phyloP scores from a whole-genome alignment of 1,140 invertebrate species.

The Heliconius eleuchia region DNA sequence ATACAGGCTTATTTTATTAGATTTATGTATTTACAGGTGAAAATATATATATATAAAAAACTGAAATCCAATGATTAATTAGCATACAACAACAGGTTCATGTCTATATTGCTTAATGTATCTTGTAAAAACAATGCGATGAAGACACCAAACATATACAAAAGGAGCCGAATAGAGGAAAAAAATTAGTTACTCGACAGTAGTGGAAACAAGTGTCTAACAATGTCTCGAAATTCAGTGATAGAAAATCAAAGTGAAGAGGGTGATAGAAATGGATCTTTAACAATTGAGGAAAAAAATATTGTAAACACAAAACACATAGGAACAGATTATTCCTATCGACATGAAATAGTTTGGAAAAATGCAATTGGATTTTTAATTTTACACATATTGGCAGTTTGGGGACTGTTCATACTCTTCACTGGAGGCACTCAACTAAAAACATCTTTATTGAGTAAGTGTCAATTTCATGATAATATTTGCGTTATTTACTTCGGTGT shows the following conservation, averaged over 20 bases:
- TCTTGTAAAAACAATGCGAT: constrained; percentile 35
- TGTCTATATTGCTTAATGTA: constrained; percentile 33
- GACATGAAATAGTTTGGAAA: constrained; percentile 79
- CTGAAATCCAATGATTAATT: constrained; percentile 19
- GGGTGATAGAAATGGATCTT: neutral
- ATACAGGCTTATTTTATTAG: too few species aligned
- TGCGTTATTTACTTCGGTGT: neutral
- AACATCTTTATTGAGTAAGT: constrained; percentile 71
- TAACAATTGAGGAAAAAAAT: neutral
- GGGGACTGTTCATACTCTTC: constrained; percentile 58
- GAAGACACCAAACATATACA: constrained; percentile 15
- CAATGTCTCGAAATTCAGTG: neutral
- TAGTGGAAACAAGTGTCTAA: neutral
- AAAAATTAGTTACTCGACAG: neutral
- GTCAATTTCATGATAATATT: neutral
- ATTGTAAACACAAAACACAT: constrained; percentile 45
- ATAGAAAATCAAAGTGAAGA: neutral
- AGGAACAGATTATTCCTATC: constrained; percentile 80
- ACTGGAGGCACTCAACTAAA: constrained; percentile 48
- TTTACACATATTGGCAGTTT: constrained; percentile 71
- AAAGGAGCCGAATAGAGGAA: neutral
- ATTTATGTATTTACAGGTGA: neutral
- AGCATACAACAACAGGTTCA: constrained; percentile 40
- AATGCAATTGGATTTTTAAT: constrained; percentile 80
- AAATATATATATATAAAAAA: neutral